Evolutionary conservation across 2,888 invertebrate species (phyloP).

Genomic region (Beris chalybata): DNA sequence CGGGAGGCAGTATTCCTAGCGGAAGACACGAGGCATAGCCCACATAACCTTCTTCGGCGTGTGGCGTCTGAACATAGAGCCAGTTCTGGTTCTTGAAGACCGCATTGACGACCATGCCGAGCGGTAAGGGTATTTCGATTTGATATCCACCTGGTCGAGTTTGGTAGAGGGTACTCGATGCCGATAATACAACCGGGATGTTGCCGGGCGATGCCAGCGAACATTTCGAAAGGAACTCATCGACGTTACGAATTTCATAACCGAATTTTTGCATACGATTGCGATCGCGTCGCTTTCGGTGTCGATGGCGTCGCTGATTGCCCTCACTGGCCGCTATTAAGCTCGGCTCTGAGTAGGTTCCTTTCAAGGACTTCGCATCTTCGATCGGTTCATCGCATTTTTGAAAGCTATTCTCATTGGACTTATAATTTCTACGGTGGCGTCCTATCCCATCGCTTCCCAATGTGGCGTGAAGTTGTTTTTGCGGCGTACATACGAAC

Average conservation of each 20-base stretch:
- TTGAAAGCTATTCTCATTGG: constrained; percentile 41
- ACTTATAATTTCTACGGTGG: constrained; percentile 28
- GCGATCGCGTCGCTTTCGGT: constrained; percentile 53
- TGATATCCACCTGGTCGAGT: constrained; percentile 71
- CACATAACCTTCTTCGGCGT: constrained; percentile 82
- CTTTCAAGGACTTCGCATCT: constrained; percentile 46
- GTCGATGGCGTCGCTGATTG: constrained; percentile 50
- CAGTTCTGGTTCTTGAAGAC: constrained; percentile 83
- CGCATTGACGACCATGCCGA: constrained; percentile 85
- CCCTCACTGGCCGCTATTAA: constrained; percentile 53
- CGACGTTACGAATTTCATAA: constrained; percentile 79
- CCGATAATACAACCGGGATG: constrained; percentile 80
- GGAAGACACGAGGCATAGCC: constrained; percentile 76
- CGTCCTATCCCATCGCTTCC: constrained; percentile 42
- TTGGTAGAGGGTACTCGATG: constrained; percentile 73
- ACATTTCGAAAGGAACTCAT: constrained; percentile 77
- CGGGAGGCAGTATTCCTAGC: constrained; percentile 70
- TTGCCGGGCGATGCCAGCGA: constrained; percentile 80
- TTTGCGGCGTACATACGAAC: constrained; percentile 54
- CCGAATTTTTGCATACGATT: constrained; percentile 62
- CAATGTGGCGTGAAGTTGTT: constrained; percentile 44
- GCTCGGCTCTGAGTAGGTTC: constrained; percentile 55
- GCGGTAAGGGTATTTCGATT: constrained; percentile 68
- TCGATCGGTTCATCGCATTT: constrained; percentile 41
- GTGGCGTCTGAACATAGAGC: constrained; percentile 84